phyloP scores from a whole-genome alignment of 2,113 vertebrate genomes.

The Caloenas nicobarica region DNA sequence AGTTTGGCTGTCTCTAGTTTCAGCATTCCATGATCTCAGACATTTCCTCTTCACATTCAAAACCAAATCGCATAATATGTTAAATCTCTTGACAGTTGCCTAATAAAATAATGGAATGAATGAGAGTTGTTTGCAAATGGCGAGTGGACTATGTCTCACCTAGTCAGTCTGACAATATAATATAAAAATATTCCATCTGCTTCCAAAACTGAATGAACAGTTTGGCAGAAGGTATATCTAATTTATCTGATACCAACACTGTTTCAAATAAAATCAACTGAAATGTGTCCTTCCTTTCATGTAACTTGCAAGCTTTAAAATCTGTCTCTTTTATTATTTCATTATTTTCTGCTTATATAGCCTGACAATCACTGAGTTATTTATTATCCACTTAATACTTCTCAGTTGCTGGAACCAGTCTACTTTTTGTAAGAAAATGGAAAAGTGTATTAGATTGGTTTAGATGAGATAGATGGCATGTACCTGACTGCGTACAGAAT shows the following conservation, averaged over 20 bases:
- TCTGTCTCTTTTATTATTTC: conserved; percentile 4
- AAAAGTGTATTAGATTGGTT: background rate
- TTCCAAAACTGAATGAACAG: background rate
- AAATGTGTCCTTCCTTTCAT: background rate
- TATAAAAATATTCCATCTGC: conserved; percentile 5
- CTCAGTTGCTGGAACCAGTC: background rate
- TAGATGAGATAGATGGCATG: background rate
- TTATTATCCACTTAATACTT: conserved; percentile 38
- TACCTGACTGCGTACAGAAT: background rate
- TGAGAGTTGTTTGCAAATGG: background rate
- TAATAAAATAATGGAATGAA: background rate
- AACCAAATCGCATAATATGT: background rate
- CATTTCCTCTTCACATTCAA: background rate
- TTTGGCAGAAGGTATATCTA: background rate
- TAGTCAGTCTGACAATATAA: background rate
- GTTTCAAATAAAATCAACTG: background rate
- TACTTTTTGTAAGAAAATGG: conserved; percentile 32
- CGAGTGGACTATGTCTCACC: background rate
- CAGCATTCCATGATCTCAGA: background rate
- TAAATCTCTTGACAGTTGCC: background rate
- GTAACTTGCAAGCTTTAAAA: background rate
- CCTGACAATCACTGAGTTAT: conserved; percentile 9
- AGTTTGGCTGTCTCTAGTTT: background rate
- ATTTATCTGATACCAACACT: background rate
- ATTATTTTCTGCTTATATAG: background rate